Conservation (phyloP, 2,888 invertebrate genomes). For the Sclerodermus sp. region DNA sequence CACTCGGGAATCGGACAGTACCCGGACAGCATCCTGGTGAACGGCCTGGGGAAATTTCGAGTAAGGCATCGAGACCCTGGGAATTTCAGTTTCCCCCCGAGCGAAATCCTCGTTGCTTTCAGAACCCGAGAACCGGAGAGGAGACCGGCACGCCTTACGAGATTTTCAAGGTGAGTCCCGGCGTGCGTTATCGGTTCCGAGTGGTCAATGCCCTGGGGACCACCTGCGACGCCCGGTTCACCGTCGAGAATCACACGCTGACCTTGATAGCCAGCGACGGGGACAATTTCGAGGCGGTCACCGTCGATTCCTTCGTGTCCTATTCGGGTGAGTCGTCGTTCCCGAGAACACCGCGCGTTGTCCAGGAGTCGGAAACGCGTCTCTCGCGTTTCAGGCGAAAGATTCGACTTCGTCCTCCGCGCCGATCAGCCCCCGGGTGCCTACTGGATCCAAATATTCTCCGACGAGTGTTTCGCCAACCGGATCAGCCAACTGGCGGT, state of each 20-base stretch:
- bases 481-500: constrained; percentile 2
- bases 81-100: no score
- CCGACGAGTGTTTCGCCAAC: not conserved
- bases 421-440: constrained; percentile 76
- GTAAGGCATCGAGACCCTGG: no score
- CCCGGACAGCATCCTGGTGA: constrained; percentile 47
- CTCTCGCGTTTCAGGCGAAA: constrained; percentile 69
- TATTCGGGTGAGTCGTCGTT: constrained; percentile 63
- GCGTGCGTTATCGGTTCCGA: constrained; percentile 60
- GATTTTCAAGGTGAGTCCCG: constrained; percentile 47
- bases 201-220: constrained; percentile 61
- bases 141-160: constrained; percentile 31
- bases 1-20: constrained; percentile 53
- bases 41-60: constrained; percentile 66
- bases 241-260: constrained; percentile 59
- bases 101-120: not conserved
- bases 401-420: constrained; percentile 83
- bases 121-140: constrained; percentile 29
- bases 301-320: constrained; percentile 52
- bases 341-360: no score
- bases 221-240: constrained; percentile 59
- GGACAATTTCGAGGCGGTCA: constrained; percentile 58
- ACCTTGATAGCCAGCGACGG: constrained; percentile 61
- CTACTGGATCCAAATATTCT: constrained; percentile 17
- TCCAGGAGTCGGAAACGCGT: no score